Evolutionary conservation across 2,888 invertebrate genomes (phyloP), one percentile per base, ranked within the genome.

Genomic region (Watsonalla cultraria): DNA sequence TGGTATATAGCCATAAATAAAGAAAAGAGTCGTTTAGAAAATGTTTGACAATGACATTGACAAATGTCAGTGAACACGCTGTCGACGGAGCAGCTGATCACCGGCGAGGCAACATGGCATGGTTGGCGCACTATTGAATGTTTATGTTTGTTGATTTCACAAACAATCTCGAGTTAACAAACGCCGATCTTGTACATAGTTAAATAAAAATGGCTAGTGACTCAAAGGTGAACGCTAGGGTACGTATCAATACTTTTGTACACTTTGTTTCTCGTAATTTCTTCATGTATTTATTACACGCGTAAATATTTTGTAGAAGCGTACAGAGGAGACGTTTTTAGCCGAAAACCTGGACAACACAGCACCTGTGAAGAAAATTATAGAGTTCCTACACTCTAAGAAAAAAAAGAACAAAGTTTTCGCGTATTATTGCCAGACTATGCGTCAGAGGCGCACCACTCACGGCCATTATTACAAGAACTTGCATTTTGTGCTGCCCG

Each of bases 321-420:
- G 47, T 34, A 68, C 61, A 37, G 60, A 65, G 15, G 60, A 57
- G 6, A 65, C 61, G 39, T 70, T 82, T 51, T 62, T 74, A 13
- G 72, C 76, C 5, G 78, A 72, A 5, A 72, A 66, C 47, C 63
- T 85, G 24, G 80, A 86, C 52, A 80, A 71, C 54, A 78, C 71
- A 51, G 83, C 79, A 11, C 60, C 85, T 1, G 73, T 76, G 0
- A 75, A 76, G 35, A 71, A 75, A 58, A 78, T 86, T 42, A 54
- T 86, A 39, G 74, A 80, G 6, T 71, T 75, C 55, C 59, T 86
- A 24, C 63, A 64, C 49, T 55, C 54, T 5, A 70, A 71, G 45
- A 59, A 63, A 8, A 74, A 62, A 54, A 80, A 77, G 54, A 62
- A 57, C 2, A 80, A 81, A 52, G 74, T 83, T 1, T 78, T 72